phyloP scores from a whole-genome alignment of 2,888 invertebrate species.

The Acronicta leporina region DNA sequence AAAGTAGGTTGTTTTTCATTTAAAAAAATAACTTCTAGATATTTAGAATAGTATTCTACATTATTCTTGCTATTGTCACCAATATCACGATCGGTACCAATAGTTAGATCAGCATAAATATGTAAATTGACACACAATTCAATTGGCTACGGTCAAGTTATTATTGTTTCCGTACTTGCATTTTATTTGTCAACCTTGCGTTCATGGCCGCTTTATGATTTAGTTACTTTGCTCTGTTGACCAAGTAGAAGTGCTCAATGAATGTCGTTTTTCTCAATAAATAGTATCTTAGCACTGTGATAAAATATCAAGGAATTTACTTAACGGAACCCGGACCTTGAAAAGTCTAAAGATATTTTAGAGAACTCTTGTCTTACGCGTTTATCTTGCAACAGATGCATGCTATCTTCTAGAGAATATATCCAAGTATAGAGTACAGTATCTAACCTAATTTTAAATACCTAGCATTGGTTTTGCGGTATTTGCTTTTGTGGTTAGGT shows the following conservation, averaged over 20 bases:
- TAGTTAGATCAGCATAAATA: slow-evolving; percentile 13
- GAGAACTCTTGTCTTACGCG: too few species aligned
- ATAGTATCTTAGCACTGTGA: not conserved
- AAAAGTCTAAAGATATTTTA: not conserved
- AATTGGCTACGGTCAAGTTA: slow-evolving; percentile 48
- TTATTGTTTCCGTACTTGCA: slow-evolving; percentile 58
- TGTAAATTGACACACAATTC: slow-evolving; percentile 22
- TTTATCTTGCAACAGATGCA: too few species aligned
- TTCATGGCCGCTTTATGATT: slow-evolving; percentile 62
- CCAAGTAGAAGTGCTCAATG: slow-evolving; percentile 51
- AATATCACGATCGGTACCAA: not conserved
- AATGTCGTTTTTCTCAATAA: slow-evolving; percentile 11
- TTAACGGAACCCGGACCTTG: not conserved
- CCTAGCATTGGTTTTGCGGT: too few species aligned
- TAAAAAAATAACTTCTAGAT: too few species aligned
- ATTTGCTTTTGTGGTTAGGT: too few species aligned
- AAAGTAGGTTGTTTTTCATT: too few species aligned
- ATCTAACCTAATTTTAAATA: too few species aligned
- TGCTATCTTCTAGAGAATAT: too few species aligned
- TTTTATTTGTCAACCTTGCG: slow-evolving; percentile 73
- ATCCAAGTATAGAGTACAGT: too few species aligned
- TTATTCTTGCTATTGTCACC: not conserved
- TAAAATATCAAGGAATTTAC: slow-evolving; percentile 5
- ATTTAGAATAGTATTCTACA: not conserved
- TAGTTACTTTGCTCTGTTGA: slow-evolving; percentile 49